Evolutionary conservation across 2,888 invertebrate species (phyloP).

Genomic region (Lordiphosa andalusiaca): DNA sequence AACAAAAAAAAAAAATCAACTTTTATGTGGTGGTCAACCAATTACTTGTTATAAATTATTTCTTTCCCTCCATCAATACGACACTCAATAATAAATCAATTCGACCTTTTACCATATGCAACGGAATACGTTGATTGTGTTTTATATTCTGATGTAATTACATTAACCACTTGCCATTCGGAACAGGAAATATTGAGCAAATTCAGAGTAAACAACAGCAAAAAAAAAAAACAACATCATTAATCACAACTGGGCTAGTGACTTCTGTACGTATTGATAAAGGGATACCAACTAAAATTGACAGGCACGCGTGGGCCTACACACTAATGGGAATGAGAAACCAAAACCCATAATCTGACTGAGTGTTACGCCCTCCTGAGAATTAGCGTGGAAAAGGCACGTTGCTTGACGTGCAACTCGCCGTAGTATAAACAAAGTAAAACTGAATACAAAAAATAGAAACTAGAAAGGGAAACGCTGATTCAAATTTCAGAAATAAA

Average conservation of each 20-base stretch:
- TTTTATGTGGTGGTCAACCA: no score
- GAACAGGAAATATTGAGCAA: constrained; percentile 2
- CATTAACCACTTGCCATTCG: not conserved
- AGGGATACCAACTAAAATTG: constrained; percentile 22
- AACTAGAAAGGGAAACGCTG: constrained; percentile 33
- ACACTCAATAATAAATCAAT: constrained; percentile 20
- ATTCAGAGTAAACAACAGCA: no score
- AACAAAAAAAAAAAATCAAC: no score
- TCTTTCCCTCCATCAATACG: constrained; percentile 13
- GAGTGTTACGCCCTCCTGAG: constrained; percentile 31
- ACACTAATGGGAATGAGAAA: constrained; percentile 46
- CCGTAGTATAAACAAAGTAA: constrained; percentile 22
- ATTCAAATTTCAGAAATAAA: constrained; percentile 62
- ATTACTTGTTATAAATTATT: no score
- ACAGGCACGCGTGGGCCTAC: constrained; percentile 38
- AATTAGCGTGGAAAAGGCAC: constrained; percentile 26
- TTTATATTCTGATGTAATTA: no score
- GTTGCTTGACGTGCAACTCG: constrained; percentile 42
- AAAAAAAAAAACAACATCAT: constrained; percentile 29
- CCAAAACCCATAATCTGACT: constrained; percentile 50
- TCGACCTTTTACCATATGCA: constrained; percentile 1
- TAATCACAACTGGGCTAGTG: constrained; percentile 48
- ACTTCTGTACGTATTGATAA: constrained; percentile 40
- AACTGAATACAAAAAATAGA: constrained; percentile 18
- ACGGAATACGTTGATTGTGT: no score